Percentiles rank a stretch among this genome's conserved stretches.
phyloP scores from a whole-genome alignment of 2,113 vertebrate genomes.

The Corythornis vintsioides region DNA sequence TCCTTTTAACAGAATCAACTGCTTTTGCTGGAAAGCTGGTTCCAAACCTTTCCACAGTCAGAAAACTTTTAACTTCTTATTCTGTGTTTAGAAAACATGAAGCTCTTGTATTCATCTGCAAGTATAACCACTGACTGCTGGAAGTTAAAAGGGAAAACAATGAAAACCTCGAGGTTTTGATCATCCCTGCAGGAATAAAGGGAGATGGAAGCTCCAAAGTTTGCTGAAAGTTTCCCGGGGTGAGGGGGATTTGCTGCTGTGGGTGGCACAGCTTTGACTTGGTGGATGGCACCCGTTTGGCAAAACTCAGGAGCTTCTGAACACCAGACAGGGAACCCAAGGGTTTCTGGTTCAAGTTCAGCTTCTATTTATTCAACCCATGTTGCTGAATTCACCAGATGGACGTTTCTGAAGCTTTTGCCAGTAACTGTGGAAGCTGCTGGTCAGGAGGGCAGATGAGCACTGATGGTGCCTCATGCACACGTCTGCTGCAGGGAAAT shows the following conservation, averaged over 20 bases:
- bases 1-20: not conserved
- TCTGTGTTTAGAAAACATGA: not conserved
- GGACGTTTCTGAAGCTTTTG: not conserved
- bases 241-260: rapidly evolving
- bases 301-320: not conserved
- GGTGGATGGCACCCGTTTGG: not conserved
- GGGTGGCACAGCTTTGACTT: not conserved
- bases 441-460: not conserved
- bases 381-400: not conserved
- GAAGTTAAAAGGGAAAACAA: not conserved
- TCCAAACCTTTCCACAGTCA: not conserved
- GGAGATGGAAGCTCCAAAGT: not conserved
- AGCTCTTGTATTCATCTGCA: not conserved
- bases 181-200: not conserved
- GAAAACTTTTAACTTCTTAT: not conserved
- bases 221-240: not conserved
- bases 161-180: not conserved
- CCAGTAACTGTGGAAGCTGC: not conserved
- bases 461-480: rapidly evolving
- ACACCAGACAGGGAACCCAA: rapidly evolving
- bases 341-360: not conserved
- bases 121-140: not conserved
- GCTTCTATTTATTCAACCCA: not conserved
- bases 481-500: rapidly evolving
- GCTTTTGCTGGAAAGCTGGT: not conserved